Base-by-base conservation (phyloP, 2,113 vertebrate species). In the Gasterosteus aculeatus region DNA sequence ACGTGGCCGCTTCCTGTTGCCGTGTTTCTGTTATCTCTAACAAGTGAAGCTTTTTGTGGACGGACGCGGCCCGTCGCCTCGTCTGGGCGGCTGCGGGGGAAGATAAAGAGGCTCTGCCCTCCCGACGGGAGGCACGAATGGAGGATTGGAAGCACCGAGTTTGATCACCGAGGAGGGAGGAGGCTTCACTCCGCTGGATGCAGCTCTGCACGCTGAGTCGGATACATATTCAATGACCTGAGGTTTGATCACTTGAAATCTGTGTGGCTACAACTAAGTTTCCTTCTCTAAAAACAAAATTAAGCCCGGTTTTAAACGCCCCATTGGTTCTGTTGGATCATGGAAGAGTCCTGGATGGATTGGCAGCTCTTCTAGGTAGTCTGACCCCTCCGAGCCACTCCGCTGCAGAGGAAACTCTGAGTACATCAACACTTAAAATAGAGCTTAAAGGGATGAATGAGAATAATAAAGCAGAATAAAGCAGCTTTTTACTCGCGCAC, bases 1-100 rank as follows among this genome's bases (percentile, higher is more conserved):
- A 38, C 58, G 31, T 15, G 77, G 76, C 77, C 75, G 59, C 81
- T 89, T 89, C 83, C 81, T 83, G 86, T 86, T 88, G 83, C 77
- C 69, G 71, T 69, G 69, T 46, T 68, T 68, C 62, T 56, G 39
- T 91, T 91, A 92, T 93, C 90, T 83, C 73, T 64, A 83, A 85
- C 85, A 87, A 91, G 84, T 79, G 65, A 75, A 83, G 84, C 77
- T 69, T 89, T 26, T 88, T 89, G 84, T 92, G 83, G 76, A 79
- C 87, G 85, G 69, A 82, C 75, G 31, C 61, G 72, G 69, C 72
- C 81, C 74, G 41, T 64, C 47, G 82, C 79, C 68, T 70, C 31
- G 81, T 84, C 82, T 72, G 60, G 79, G 51, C 56, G 84, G 78
- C 85, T 78, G 85, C 75, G 68, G 75, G 75, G 78, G 29, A 73